These are phyloP conservation scores for Saccostrea cuccullata DNA, from an alignment of 1,140 invertebrate species.

Conservation along the genomic window DNA sequence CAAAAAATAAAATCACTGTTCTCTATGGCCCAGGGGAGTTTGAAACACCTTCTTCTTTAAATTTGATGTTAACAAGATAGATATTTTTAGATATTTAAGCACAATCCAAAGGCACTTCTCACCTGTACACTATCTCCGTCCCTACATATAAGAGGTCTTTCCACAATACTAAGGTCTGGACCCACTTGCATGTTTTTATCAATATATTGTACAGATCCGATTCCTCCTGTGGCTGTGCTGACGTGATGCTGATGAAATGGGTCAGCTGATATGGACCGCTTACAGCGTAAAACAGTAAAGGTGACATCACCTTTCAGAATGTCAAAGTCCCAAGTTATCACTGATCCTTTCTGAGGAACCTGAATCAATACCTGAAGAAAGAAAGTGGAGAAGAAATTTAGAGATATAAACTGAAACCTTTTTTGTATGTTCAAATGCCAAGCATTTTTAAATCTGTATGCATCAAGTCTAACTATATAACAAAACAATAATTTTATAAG, in stretches of 20 bases:
- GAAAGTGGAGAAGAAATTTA: neutral
- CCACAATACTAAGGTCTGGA: conserved; percentile 88
- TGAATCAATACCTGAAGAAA: conserved; percentile 82
- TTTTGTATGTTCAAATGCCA: too few species aligned
- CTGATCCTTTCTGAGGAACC: conserved; percentile 90
- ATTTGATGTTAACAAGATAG: too few species aligned
- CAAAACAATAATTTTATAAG: too few species aligned
- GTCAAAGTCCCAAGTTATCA: conserved; percentile 98
- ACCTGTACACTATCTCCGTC: conserved; percentile 97
- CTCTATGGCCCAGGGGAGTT: too few species aligned
- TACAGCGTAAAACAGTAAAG: conserved; percentile 90
- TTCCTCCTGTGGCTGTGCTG: conserved; percentile 70
- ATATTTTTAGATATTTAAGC: too few species aligned
- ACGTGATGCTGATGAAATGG: conserved; percentile 74
- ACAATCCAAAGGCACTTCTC: conserved; percentile 4
- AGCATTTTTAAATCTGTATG: too few species aligned
- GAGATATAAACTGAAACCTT: neutral
- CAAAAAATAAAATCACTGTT: too few species aligned
- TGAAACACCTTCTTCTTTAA: too few species aligned
- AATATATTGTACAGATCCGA: conserved; percentile 79
- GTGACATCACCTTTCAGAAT: conserved; percentile 92
- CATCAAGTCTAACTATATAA: too few species aligned
- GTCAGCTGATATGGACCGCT: conserved; percentile 77
- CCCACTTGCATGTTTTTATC: conserved; percentile 90
- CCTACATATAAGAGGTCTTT: conserved; percentile 89